Percentiles rank a stretch among this genome's conserved stretches.
phyloP scores from a whole-genome alignment of 2,888 invertebrate genomes.

The Creontiades dilutus region DNA sequence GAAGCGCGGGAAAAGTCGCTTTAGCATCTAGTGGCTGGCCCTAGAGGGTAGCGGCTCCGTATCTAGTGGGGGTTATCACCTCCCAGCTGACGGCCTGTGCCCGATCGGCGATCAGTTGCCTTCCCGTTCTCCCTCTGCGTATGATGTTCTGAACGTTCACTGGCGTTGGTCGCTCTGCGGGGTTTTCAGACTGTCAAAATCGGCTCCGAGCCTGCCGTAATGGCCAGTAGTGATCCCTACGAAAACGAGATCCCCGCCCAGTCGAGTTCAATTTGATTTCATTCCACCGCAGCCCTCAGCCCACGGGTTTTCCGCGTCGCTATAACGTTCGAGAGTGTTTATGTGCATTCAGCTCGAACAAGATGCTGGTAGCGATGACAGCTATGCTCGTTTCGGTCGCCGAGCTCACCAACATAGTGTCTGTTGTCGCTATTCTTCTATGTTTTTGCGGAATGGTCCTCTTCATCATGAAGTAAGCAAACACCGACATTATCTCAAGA shows the following conservation, averaged over 20 bases:
- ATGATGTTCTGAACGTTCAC: slow-evolving; percentile 6
- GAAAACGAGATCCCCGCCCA: neutral
- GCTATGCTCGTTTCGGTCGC: slow-evolving; percentile 84
- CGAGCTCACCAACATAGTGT: slow-evolving; percentile 87
- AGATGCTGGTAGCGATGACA: slow-evolving; percentile 79
- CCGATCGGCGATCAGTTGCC: neutral
- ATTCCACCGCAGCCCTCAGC: neutral
- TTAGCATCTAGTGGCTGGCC: neutral
- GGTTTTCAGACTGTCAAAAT: slow-evolving; percentile 47
- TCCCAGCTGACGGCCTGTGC: slow-evolving; percentile 29
- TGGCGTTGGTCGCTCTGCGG: slow-evolving; percentile 32
- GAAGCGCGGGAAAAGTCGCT: neutral
- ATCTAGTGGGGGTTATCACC: slow-evolving; percentile 59
- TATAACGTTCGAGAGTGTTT: slow-evolving; percentile 52
- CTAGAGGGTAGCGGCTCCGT: neutral
- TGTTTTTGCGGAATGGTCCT: slow-evolving; percentile 87
- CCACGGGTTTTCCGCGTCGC: neutral
- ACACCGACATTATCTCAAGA: too few relatives aligned
- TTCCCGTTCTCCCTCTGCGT: slow-evolving; percentile 4
- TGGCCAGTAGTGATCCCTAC: slow-evolving; percentile 55
- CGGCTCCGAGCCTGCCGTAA: slow-evolving; percentile 24
- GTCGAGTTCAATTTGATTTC: slow-evolving; percentile 1
- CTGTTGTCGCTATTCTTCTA: slow-evolving; percentile 85
- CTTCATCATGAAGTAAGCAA: slow-evolving; percentile 85
- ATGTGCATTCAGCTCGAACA: slow-evolving; percentile 57